Conservation (phyloP, 2,797 vertebrate species). For the Melanotaenia parkinsoni region DNA sequence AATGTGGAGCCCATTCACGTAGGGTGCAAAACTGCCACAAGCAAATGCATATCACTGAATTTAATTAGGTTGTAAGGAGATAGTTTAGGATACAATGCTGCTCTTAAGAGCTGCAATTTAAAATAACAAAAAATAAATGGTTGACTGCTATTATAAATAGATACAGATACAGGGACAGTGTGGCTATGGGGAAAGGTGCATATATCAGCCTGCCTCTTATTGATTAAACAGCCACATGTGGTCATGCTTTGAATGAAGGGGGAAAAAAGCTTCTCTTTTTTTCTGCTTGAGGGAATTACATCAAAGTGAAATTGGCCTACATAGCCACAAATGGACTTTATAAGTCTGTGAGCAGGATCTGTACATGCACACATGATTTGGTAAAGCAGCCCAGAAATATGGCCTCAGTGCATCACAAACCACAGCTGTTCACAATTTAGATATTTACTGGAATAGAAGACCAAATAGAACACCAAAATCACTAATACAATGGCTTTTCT, state of each 20-base stretch:
- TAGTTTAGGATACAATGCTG: constrained; percentile 29
- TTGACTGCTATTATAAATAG: constrained; percentile 43
- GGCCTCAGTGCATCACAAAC: constrained; percentile 23
- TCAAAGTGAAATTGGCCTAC: constrained; percentile 66
- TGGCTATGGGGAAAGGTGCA: constrained; percentile 24
- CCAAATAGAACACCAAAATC: neutral
- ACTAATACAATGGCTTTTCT: constrained; percentile 21
- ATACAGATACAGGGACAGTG: constrained; percentile 11
- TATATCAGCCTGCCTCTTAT: constrained; percentile 23
- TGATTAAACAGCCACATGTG: constrained; percentile 43
- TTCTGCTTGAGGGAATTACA: constrained; percentile 59
- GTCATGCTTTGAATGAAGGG: constrained; percentile 29
- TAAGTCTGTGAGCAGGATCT: constrained; percentile 30
- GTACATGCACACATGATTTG: constrained; percentile 19
- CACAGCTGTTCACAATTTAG: constrained; percentile 10
- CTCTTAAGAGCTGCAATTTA: constrained; percentile 28
- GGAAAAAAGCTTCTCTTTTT: constrained; percentile 1
- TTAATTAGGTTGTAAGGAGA: constrained; percentile 28
- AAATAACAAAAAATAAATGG: constrained; percentile 39
- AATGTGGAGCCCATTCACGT: constrained; percentile 36
- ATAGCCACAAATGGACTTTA: constrained; percentile 49
- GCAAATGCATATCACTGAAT: constrained; percentile 27
- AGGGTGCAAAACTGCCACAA: constrained; percentile 39
- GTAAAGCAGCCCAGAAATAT: constrained; percentile 37
- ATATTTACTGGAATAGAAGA: constrained; percentile 38